Conservation (phyloP, 2,888 invertebrate genomes). For the Syritta pipiens region DNA sequence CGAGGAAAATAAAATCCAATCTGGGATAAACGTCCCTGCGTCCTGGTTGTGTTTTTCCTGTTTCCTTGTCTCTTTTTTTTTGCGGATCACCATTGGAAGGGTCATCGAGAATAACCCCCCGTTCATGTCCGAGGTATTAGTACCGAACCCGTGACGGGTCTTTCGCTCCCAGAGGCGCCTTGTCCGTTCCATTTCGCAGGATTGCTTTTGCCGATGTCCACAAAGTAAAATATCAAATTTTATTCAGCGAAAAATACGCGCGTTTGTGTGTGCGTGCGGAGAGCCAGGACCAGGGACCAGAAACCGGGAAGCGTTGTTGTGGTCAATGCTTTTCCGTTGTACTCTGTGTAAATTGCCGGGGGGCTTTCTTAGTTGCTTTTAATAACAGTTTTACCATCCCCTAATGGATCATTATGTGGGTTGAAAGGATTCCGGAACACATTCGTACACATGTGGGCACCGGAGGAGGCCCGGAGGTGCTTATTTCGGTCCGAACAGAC, state of each 20-base stretch:
- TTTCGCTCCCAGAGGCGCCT: conserved; percentile 54
- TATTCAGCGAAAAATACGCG: conserved; percentile 58
- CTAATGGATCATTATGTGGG: conserved; percentile 65
- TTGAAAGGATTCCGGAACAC: conserved; percentile 40
- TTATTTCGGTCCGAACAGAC: conserved; percentile 40
- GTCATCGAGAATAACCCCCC: conserved; percentile 27
- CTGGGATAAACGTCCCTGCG: conserved; percentile 37
- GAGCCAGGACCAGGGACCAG: too few relatives aligned
- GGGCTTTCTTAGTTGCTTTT: conserved; percentile 61
- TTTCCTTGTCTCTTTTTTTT: neutral
- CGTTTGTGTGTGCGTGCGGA: conserved; percentile 12
- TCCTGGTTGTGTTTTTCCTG: conserved; percentile 3
- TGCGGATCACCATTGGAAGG: conserved; percentile 54
- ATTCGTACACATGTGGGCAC: conserved; percentile 47
- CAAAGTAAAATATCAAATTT: conserved; percentile 66
- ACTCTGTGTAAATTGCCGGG: conserved; percentile 34
- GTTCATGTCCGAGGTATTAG: conserved; percentile 35
- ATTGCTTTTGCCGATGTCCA: conserved; percentile 52
- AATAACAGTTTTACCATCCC: conserved; percentile 66
- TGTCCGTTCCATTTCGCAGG: conserved; percentile 49
- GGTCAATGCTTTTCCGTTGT: conserved; percentile 59
- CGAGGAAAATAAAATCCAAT: conserved; percentile 43
- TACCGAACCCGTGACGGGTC: conserved; percentile 9
- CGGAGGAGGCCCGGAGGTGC: conserved; percentile 59
- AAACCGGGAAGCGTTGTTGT: conserved; percentile 60